Evolutionary conservation across 2,113 vertebrate species (phyloP), one percentile per base, ranked within the genome.

Genomic region (Falco punctatus): DNA sequence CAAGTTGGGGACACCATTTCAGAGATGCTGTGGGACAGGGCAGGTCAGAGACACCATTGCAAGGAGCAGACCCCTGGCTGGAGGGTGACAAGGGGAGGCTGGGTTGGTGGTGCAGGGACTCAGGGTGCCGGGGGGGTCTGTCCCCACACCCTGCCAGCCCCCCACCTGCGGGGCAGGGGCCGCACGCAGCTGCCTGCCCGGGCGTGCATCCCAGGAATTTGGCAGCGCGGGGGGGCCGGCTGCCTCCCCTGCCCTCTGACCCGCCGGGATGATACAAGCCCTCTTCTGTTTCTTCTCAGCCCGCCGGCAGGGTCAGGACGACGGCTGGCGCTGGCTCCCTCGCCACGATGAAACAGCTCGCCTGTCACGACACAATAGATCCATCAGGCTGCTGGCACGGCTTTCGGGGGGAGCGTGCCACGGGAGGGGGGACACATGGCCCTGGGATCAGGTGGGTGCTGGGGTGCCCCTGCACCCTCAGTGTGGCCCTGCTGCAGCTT

Each of bases 261-360:
- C 98, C 86, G 20, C 73, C 28, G 91, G 96, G 97, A 98, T 98
- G 97, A 97, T 97, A 98, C 98, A 97, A 98, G 97, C 97, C 96
- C 92, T 98, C 98, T 97, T 98, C 97, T 99, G 98, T 98, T 98
- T 98, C 98, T 98, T 95, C 97, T 98, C 98, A 97, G 93, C 96
- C 97, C 97, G 97, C 98, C 97, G 96, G 97, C 81, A 95, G 98
- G 98, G 98, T 98, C 98, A 98, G 98, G 93, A 52, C 51, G 49
- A 61, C 58, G 33, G 92, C 89, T 96, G 94, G 94, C 38, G 13
- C 81, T 94, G 91, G 88, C 97, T 98, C 77, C 93, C 97, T 92
- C 16, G 8, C 85, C 33, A 74, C 48, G 80, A 96, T 98, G 97
- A 98, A 98, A 71, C 85, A 88, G 88, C 96, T 93, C 86, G 95